Conservation (phyloP, 2,888 invertebrate species). For the Neelides folsomi region DNA sequence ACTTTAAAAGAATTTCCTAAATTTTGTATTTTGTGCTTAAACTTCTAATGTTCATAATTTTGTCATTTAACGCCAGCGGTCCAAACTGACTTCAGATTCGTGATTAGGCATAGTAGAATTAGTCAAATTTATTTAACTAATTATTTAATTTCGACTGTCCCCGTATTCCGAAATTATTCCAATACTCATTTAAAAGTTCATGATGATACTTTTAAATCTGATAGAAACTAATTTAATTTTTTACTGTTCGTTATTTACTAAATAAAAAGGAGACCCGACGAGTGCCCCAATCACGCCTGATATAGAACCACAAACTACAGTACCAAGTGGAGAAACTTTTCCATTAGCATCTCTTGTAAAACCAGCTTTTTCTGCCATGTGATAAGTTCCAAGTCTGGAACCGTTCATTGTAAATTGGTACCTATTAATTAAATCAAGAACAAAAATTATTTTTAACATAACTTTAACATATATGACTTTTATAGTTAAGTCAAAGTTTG, state of each 20-base stretch:
- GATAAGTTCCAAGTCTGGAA: conserved; percentile 61
- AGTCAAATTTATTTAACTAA: too few relatives aligned
- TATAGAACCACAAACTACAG: conserved; percentile 57
- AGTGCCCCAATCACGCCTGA: conserved; percentile 73
- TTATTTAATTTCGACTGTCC: too few relatives aligned
- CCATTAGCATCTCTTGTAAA: conserved; percentile 41
- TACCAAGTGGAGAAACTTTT: conserved; percentile 39
- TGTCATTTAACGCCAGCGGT: too few relatives aligned
- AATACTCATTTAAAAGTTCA: conserved; percentile 4
- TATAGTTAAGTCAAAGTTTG: not conserved
- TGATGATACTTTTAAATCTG: not conserved
- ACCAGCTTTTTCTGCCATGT: conserved; percentile 55
- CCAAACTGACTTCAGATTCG: too few relatives aligned
- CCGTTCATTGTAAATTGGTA: conserved; percentile 62
- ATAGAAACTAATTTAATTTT: not conserved
- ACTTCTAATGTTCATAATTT: too few relatives aligned
- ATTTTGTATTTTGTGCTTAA: too few relatives aligned
- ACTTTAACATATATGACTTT: too few relatives aligned
- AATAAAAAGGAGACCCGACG: conserved; percentile 72
- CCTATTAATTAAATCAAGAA: not conserved
- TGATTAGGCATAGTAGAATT: too few relatives aligned
- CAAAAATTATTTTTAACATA: too few relatives aligned
- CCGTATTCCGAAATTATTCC: too few relatives aligned
- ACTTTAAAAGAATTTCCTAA: too few relatives aligned
- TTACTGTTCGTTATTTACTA: conserved; percentile 54